Evolutionary conservation across 1,140 invertebrate species (phyloP).

Genomic region (Formica exsecta): DNA sequence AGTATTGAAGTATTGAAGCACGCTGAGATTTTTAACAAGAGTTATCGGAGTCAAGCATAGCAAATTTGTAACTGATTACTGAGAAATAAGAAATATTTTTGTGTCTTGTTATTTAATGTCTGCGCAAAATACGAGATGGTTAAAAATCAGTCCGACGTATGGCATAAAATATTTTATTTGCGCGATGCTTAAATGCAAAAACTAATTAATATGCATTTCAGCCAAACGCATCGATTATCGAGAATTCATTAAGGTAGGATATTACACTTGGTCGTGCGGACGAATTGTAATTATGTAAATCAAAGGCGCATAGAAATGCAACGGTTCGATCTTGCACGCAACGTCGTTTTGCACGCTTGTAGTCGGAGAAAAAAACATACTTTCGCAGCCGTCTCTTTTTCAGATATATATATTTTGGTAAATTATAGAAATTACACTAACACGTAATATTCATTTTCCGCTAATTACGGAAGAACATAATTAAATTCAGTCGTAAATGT

Average conservation of each 20-base stretch:
- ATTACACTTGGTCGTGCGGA: conserved; percentile 28
- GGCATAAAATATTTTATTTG: neutral
- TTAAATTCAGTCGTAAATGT: neutral
- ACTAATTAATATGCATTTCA: conserved; percentile 26
- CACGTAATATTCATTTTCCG: neutral
- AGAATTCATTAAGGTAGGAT: conserved; percentile 51
- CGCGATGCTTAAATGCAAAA: neutral
- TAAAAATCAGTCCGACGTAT: conserved; percentile 2
- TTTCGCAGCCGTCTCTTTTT: neutral
- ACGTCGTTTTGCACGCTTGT: conserved; percentile 9
- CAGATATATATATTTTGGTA: neutral
- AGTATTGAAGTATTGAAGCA: neutral
- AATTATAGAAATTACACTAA: neutral
- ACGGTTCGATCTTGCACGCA: neutral
- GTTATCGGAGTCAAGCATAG: neutral
- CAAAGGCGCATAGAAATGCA: conserved; percentile 1
- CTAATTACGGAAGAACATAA: neutral
- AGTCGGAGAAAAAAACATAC: neutral
- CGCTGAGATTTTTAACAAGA: neutral
- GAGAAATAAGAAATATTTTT: conserved; percentile 9
- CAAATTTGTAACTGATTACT: conserved; percentile 36
- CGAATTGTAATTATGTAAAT: conserved; percentile 47
- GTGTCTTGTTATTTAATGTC: conserved; percentile 4
- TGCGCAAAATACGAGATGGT: neutral
- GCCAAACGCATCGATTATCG: conserved; percentile 32